Base-by-base conservation (phyloP, 2,888 invertebrate genomes). In the Nipponacmea schrenckii region DNA sequence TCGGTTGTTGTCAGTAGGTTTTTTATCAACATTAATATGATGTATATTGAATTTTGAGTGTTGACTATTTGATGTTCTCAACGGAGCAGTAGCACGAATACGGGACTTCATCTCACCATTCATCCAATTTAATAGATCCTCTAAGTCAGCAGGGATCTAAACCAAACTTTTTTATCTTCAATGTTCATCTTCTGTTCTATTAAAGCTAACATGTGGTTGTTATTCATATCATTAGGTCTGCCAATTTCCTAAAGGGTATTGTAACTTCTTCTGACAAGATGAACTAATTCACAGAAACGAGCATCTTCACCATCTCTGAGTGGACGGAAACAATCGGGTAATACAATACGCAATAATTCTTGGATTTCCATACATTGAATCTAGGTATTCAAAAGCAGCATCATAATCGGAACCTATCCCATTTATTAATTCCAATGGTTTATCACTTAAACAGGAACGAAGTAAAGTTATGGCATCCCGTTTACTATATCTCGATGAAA, bases 101-200 rank as follows among this genome's bases (percentile, higher is more conserved):
- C 56, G n/a, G 15, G 56, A 56, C 56, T 56, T 56, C 56, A 56
- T 56, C 20, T 56, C 56, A 12, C 20, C 24, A 24, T 56, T 56
- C 56, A 56, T 56, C 56, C 24, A 56, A 7, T 56, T 14, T 56
- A 56, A 56, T 24, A 24, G 8, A 56, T 56, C 24, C 20, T 56
- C 56, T 56, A 56, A 56, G 20, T n/a, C n/a, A 10, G 56, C 56
- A 56, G 56, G 20, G n/a, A 24, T 24, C 56, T 8, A 20, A 56
- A 56, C 56, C 56, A 56, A 56, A 56, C 56, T n/a, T 24, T 56
- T 56, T 24, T 56, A 15, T 56, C 56, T 20, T 56, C 56, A n/a
- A 17, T 56, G n/a, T 56, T 20, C 56, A 56, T 20, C n/a, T 56
- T 56, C 20, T 56, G 56, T 56, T 56, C 56, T 15, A 56, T 56